Evolutionary conservation across 2,113 vertebrate genomes (phyloP), one percentile per base, ranked within the genome.

Genomic region (Setophaga petechia): DNA sequence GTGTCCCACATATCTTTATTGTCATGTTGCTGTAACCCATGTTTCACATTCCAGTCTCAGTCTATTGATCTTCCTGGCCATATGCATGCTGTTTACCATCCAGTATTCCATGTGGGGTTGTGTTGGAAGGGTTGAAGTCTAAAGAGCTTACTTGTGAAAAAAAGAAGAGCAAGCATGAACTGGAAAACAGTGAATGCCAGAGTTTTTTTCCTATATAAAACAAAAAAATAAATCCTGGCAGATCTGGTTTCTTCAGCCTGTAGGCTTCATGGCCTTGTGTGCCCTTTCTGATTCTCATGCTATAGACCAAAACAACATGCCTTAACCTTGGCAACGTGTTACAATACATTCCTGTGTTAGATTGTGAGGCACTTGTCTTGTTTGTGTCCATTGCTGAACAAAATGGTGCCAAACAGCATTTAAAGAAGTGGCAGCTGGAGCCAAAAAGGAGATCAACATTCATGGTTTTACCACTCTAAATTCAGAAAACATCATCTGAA

Each of bases 251-350:
- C 85, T 93, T 86, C 75, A 77, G 54, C 67, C 75, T 77, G 16
- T n/a, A 96, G 88, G 49, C 78, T 83, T 90, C 67, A 54, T 33
- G 43, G 82, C 67, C 90, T 90, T 66, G 6, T 20, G 15, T 46
- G 43, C 63, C 47, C 79, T 90, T 94, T 87, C 49, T 71, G 28
- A 76, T 91, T 93, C 72, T 92, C 72, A 77, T 90, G 72, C 79
- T 95, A 92, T 88, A 93, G 63, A 95, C 47, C 46, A 93, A 92
- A 94, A 92, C 57, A 93, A 74, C 75, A 84, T 77, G 82, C 43
- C 49, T 77, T 51, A 91, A 72, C 46, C 59, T 90, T 93, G 79
- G 76, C 86, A 97, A 80, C 10, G 25, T 28, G 46, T 31, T 92
- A 35, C 59, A 94, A 93, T 78, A 94, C 76, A 80, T 94, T 94